Evolutionary conservation across 2,888 invertebrate species (phyloP), one percentile per base, ranked within the genome.

Genomic region (Spilosoma lubricipeda): DNA sequence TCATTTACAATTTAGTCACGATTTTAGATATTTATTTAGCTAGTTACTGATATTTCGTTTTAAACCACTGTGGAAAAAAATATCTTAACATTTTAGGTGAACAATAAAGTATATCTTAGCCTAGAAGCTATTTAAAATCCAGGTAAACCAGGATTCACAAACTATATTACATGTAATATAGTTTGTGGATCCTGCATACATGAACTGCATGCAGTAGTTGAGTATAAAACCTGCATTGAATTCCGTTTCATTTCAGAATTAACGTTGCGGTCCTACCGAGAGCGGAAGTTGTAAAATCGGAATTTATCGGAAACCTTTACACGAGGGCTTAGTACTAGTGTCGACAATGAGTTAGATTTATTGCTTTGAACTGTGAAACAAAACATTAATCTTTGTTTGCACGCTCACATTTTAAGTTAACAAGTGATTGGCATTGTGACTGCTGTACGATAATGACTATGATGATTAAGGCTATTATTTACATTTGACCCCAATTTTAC

Each of bases 201-300:
- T n/a, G n/a, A n/a, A n/a, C n/a, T n/a, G n/a, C n/a, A n/a, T 42
- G 52, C 66, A 73, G 76, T 36, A 74, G 68, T 73, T 69, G 23
- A 72, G 76, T 76, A 78, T 72, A 75, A 80, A 81, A 83, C 74
- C 76, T 74, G 67, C 74, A 70, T 74, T 63, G 78, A 80, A 83
- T 80, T 78, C 72, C 59, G 59, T 79, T 79, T 79, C 75, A 82
- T 83, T 77, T 75, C 48, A 52, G 70, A 77, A 80, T 84, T 80
- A 78, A 73, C 63, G 85, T 56, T 59, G 72, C 23, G 20, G 76
- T 23, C 74, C 79, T 80, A 83, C 72, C 15, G 73, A 75, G 80
- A 71, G 67, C 27, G 67, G 30, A 52, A 65, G 39, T 69, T 56
- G 67, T 67, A 15, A 63, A 67, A 27, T 39, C 56, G 27, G 30